Conservation (phyloP, 2,888 invertebrate species). For the Eutolmus rufibarbis region DNA sequence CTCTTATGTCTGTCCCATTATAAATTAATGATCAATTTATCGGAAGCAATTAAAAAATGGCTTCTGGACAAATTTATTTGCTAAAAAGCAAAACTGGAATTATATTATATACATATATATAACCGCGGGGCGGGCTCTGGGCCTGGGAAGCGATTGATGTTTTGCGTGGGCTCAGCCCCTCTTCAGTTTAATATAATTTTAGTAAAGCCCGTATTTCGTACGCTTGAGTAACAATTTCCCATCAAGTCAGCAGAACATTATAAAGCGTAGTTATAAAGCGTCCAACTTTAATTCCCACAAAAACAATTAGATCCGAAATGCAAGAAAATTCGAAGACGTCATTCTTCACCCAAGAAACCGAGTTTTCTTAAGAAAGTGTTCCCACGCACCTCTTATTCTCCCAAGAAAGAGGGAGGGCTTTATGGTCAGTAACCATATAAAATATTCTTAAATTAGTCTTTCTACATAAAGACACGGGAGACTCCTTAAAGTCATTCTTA, state of each 20-base stretch:
- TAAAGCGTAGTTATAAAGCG: not conserved
- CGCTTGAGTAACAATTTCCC: not conserved
- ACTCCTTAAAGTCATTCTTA: slow-evolving; percentile 43
- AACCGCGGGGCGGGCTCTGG: not conserved
- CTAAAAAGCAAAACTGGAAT: not conserved
- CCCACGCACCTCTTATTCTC: slow-evolving; percentile 36
- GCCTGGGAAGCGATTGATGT: not conserved
- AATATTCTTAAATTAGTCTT: slow-evolving; percentile 38
- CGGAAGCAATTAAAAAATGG: not conserved
- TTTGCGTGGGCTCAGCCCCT: not conserved
- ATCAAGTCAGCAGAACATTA: not conserved
- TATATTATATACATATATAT: not conserved
- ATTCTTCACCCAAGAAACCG: not conserved
- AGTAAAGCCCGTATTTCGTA: not conserved
- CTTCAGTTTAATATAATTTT: not conserved
- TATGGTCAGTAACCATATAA: slow-evolving; percentile 44
- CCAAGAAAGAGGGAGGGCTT: slow-evolving; percentile 39
- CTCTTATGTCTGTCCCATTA: not conserved
- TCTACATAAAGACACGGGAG: slow-evolving; percentile 28
- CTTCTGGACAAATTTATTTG: not conserved
- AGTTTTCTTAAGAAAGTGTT: slow-evolving; percentile 33
- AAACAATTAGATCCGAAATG: slow-evolving; percentile 26
- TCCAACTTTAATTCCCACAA: slow-evolving; percentile 17
- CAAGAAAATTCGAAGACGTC: slow-evolving; percentile 31
- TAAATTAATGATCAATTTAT: not conserved